Evolutionary conservation across 1,140 invertebrate species (phyloP).

Genomic region (Oryctes rhinoceros): DNA sequence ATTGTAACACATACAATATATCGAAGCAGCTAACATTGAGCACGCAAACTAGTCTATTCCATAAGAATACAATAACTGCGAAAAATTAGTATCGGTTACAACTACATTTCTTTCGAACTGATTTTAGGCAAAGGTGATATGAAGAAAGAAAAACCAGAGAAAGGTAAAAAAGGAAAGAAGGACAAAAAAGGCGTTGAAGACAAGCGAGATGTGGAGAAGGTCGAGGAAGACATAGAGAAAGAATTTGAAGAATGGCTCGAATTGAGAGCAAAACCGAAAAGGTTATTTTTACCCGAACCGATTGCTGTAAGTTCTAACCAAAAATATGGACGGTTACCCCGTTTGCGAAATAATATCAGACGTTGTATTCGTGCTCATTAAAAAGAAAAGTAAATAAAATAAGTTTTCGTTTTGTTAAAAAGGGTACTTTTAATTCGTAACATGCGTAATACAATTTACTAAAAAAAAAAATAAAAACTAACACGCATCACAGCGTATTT

Average conservation of each 20-base stretch:
- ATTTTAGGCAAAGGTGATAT: background rate
- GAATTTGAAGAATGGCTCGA: background rate
- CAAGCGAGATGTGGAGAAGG: background rate
- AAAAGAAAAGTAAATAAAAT: background rate
- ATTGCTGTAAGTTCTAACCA: conserved; percentile 37
- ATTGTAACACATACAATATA: too few relatives aligned
- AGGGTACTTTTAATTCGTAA: background rate
- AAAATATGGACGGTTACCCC: background rate
- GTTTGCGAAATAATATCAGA: background rate
- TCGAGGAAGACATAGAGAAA: conserved; percentile 23
- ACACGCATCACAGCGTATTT: too few relatives aligned
- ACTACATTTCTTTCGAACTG: too few relatives aligned
- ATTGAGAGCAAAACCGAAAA: conserved; percentile 37
- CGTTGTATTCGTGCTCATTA: conserved; percentile 16
- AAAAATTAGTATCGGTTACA: too few relatives aligned
- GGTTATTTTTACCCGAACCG: conserved; percentile 22
- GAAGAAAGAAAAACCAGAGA: background rate
- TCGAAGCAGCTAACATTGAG: too few relatives aligned
- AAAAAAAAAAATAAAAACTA: too few relatives aligned
- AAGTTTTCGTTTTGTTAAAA: conserved; percentile 26
- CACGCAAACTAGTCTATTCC: too few relatives aligned
- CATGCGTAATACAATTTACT: too few relatives aligned
- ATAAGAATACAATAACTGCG: too few relatives aligned
- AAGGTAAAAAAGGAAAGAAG: conserved; percentile 36
- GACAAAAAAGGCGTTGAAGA: conserved; percentile 17